Conservation (phyloP, 2,797 vertebrate species). For the Oceanodroma leucorhoa region DNA sequence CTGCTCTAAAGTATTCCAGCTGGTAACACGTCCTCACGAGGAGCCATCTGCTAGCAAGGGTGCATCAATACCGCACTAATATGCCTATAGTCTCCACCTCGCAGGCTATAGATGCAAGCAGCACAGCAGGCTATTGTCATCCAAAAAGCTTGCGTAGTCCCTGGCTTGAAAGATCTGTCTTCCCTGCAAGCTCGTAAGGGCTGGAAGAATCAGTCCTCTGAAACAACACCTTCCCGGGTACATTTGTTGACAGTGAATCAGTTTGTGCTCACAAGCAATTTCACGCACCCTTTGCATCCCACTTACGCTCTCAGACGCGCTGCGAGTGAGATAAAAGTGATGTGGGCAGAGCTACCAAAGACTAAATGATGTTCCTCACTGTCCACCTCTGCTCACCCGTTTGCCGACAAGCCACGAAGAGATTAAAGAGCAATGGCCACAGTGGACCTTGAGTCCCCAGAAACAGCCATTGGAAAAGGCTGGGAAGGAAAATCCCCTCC, state of each 20-base stretch:
- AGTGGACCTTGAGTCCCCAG: neutral
- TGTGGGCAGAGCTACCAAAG: neutral
- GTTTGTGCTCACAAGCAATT: neutral
- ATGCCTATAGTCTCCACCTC: neutral
- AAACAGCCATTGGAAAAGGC: neutral
- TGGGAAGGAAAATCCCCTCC: neutral
- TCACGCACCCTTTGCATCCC: neutral
- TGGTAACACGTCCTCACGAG: neutral
- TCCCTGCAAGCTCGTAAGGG: neutral
- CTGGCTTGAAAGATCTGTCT: neutral
- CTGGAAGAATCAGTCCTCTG: neutral
- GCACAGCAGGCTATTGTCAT: neutral
- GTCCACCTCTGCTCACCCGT: neutral
- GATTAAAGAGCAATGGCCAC: neutral
- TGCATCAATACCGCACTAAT: neutral
- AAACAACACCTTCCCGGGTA: fast-evolving
- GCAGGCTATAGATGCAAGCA: neutral
- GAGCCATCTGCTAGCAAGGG: conserved; percentile 26
- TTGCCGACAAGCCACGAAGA: neutral
- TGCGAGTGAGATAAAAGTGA: fast-evolving
- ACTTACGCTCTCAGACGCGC: neutral
- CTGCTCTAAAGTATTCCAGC: conserved; percentile 37
- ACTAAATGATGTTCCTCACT: neutral
- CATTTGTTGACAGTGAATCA: neutral
- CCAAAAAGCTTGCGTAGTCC: neutral